A percentile compares a stretch with the other conserved stretches of the same genome.
These are phyloP conservation scores for Matsumyia berberina DNA, from an alignment of 2,888 invertebrate genomes.

Conservation along the genomic window DNA sequence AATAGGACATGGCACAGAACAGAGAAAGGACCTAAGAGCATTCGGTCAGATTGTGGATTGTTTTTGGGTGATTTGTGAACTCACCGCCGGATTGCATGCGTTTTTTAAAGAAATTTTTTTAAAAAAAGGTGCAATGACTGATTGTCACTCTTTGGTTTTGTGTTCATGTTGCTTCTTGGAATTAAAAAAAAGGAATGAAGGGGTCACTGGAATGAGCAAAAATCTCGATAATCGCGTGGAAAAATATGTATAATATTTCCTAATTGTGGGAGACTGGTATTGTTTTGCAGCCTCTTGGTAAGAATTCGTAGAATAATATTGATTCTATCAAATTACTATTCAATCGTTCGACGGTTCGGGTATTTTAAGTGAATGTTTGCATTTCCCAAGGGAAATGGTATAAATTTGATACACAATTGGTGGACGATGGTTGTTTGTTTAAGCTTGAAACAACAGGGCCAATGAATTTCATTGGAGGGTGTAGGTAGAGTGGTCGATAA, in stretches of 20 bases:
- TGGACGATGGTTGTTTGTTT: slow-evolving; percentile 17
- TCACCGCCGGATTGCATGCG: no score
- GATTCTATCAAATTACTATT: slow-evolving; percentile 63
- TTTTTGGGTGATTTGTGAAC: slow-evolving; percentile 72
- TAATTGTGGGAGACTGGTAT: background rate
- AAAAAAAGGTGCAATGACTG: slow-evolving; percentile 64
- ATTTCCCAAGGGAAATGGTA: slow-evolving; percentile 55
- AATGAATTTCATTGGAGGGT: slow-evolving; percentile 37
- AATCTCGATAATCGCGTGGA: no score
- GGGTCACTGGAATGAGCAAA: background rate
- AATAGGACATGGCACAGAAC: slow-evolving; percentile 1
- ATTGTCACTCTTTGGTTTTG: slow-evolving; percentile 39
- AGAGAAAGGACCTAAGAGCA: slow-evolving; percentile 58
- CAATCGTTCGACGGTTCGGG: slow-evolving; percentile 45
- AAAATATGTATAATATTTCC: slow-evolving; percentile 19
- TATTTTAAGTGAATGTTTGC: slow-evolving; percentile 54
- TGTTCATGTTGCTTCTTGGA: background rate
- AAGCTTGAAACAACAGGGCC: slow-evolving; percentile 14
- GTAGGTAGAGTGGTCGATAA: background rate
- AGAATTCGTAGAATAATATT: slow-evolving; percentile 50
- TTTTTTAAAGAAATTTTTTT: slow-evolving; percentile 27
- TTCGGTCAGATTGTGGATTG: slow-evolving; percentile 80
- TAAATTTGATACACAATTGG: slow-evolving; percentile 41
- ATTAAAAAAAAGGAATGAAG: background rate
- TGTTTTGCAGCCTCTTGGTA: slow-evolving; percentile 3